Conservation (phyloP, 2,113 vertebrate species). For the Limanda limanda region DNA sequence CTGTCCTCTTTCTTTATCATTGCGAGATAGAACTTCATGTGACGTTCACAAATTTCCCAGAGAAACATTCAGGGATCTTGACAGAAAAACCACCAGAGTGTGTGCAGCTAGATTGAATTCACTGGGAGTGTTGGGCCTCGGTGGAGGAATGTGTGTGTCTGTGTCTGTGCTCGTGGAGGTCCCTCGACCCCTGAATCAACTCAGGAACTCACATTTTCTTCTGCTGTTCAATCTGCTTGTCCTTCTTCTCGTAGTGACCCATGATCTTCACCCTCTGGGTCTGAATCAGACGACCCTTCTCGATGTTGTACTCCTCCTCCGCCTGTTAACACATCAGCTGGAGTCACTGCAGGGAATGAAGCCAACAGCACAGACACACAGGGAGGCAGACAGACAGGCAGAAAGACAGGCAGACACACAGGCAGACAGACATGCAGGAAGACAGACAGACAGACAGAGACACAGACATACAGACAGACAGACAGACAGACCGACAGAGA, state of each 20-base stretch:
- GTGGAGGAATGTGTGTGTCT: too few species aligned
- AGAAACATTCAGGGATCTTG: too few species aligned
- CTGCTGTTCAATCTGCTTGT: conserved; percentile 98
- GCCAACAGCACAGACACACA: too few species aligned
- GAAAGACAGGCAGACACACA: background rate
- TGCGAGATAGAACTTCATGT: too few species aligned
- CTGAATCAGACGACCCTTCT: conserved; percentile 97
- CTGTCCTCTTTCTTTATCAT: too few species aligned
- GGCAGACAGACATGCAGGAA: background rate
- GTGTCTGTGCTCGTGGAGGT: too few species aligned
- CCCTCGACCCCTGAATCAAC: background rate
- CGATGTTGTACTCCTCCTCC: conserved; percentile 99
- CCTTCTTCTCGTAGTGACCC: conserved; percentile 98
- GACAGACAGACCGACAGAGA: too few species aligned
- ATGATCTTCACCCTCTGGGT: conserved; percentile 98
- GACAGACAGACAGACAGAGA: background rate
- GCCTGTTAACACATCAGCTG: conserved; percentile 82
- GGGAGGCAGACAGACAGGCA: background rate
- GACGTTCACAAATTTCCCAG: too few species aligned
- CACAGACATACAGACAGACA: too few species aligned
- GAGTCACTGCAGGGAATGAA: conserved; percentile 17
- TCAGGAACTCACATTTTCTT: conserved; percentile 93
- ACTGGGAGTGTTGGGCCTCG: too few species aligned
- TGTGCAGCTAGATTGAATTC: too few species aligned
- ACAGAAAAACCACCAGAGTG: too few species aligned